Base-by-base conservation (phyloP, 2,888 invertebrate genomes). In the Ophion ellenae region DNA sequence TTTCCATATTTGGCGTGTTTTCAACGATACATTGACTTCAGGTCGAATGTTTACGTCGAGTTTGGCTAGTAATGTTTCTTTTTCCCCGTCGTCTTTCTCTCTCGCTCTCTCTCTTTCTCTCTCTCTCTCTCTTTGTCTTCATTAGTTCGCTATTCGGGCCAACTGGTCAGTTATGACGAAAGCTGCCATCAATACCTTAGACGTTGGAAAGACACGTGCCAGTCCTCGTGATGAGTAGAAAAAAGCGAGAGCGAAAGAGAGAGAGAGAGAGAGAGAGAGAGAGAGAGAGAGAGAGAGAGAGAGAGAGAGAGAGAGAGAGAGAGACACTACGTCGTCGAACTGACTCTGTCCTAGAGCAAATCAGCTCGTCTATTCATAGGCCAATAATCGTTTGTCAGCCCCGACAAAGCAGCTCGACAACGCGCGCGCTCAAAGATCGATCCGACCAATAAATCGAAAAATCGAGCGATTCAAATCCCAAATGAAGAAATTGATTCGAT, bases 351-450 rank as follows among this genome's bases (percentile, higher is more conserved):
- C 89, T 88, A 90, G 90, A 88, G 88, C 87, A 90, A 91, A 91
- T 91, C 89, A 89, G 90, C 89, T 88, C 90, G 89, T 88, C 91
- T 91, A 91, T 91, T 91, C 91, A 91, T 91, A 91, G 91, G 86
- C 86, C 89, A 89, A 92, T 89, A 90, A 90, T 88, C 87, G 87
- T 88, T 88, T 88, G 88, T 88, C 80, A 88, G 82, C 84, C 88
- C 88, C 88, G 83, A 85, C 24, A 36, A 81, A 84, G 67, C 84
- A 85, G 86, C 89, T 89, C 89, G 88, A 88, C 81, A 78, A 59
- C 45, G 71, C 61, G 36, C 64, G 79, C 36, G 14, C 70, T 47
- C 74, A 76, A 63, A 28, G 70, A 79, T 69, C 24, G n/a, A 61
- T 80, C 67, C 17, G n/a, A 59, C 73, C 14, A 17, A 24, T 14